phyloP scores from a whole-genome alignment of 1,140 invertebrate genomes.

The Samia ricini region DNA sequence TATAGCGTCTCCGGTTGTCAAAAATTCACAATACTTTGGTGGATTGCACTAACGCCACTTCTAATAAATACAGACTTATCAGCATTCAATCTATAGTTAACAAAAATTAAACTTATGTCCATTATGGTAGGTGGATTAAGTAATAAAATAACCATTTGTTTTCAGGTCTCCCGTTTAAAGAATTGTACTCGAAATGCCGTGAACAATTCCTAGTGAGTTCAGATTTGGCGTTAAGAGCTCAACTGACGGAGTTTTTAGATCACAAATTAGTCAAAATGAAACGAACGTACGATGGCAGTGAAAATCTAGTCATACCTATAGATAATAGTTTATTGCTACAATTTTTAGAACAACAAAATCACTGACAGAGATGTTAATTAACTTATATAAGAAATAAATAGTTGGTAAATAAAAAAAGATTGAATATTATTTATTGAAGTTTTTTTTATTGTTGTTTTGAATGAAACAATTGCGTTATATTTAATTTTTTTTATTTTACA shows the following conservation, averaged over 20 bases:
- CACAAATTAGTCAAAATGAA: constrained; percentile 93
- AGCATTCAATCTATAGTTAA: no score
- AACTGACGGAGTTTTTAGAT: constrained; percentile 95
- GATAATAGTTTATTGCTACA: constrained; percentile 86
- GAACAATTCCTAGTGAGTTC: constrained; percentile 94
- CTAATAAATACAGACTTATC: no score
- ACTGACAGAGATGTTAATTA: constrained; percentile 17
- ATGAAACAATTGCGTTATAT: constrained; percentile 51
- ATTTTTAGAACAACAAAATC: constrained; percentile 82
- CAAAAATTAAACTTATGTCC: no score
- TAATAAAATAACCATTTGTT: constrained; percentile 15
- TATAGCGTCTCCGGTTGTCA: no score
- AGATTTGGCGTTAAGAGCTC: constrained; percentile 90
- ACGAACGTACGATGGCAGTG: constrained; percentile 87
- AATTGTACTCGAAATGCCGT: constrained; percentile 89
- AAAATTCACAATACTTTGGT: no score
- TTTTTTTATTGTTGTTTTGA: constrained; percentile 18
- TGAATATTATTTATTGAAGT: neutral
- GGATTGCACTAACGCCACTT: no score
- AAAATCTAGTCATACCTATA: constrained; percentile 89
- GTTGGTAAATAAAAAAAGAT: neutral
- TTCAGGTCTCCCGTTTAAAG: constrained; percentile 91
- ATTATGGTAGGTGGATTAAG: no score
- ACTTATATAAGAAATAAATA: no score
- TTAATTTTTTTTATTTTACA: constrained; percentile 76